These are phyloP conservation scores for Ctenomys sociabilis DNA, from an alignment of 2,113 vertebrate genomes.

Conservation along the genomic window DNA sequence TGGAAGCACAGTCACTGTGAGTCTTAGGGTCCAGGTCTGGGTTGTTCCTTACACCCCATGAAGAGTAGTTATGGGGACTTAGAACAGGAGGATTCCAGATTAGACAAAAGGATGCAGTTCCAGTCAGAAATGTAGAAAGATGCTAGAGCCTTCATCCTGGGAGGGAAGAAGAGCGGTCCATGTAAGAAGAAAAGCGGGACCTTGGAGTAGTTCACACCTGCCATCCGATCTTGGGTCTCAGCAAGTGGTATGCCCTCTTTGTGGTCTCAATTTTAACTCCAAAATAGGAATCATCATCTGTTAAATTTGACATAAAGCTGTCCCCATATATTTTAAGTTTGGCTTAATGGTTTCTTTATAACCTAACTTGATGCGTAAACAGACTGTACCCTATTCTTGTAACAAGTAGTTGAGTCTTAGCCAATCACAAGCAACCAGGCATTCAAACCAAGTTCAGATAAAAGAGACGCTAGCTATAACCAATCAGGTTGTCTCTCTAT, in stretches of 20 bases:
- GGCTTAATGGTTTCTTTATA: conserved; percentile 10
- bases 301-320: background rate
- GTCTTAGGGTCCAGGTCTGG: background rate
- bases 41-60: background rate
- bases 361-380: background rate
- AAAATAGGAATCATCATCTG: background rate
- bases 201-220: background rate
- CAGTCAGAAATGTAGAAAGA: background rate
- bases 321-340: background rate
- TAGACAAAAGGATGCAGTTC: background rate
- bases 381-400: background rate
- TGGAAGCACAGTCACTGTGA: background rate
- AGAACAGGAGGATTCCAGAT: background rate
- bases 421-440: background rate
- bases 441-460: background rate
- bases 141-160: background rate
- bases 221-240: background rate
- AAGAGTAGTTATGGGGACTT: background rate
- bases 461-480: background rate
- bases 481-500: background rate
- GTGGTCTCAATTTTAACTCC: background rate
- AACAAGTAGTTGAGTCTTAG: background rate
- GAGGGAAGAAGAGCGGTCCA: accelerated
- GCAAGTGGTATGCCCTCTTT: background rate
- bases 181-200: background rate